Evolutionary conservation across 2,113 vertebrate species (phyloP), one percentile per base, ranked within the genome.

Genomic region (Pedetes capensis): DNA sequence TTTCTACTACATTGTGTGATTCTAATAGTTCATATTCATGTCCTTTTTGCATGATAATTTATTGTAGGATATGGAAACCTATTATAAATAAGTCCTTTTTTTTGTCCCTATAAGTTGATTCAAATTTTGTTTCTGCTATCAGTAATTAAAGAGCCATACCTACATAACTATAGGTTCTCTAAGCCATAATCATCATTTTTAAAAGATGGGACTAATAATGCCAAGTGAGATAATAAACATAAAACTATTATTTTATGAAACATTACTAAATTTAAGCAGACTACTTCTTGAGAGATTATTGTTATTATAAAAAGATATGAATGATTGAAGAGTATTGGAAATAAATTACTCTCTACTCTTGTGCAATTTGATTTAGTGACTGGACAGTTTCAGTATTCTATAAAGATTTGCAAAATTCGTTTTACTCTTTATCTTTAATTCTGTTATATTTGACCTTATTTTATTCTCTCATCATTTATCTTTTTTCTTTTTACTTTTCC

Each of bases 361-460:
- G 12, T 71, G 42, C 55, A 93, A 63, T 92, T 89, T 91, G 68
- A 88, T 71, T 96, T 93, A 88, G 82, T 86, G 71, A 84, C 32
- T 66, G 64, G 37, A 29, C 20, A 79, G 22, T 91, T 80, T 92
- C 66, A 71, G 13, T 79, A n/a, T 57, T 87, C 2, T 71, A 16
- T 84, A 82, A 89, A 75, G 47, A 76, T 61, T 61, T 75, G 3
- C 25, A 87, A 79, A 95, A 95, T 89, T 80, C 20, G 53, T 89
- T 90, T 89, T 14, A 64, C 10, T 76, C 49, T 75, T 86, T 64
- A 20, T 80, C 42, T 79, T 95, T 83, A 75, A 57, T 92, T 92
- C 64, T 90, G 10, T 83, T 72, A 14, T 44, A 69, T 61, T 78
- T 92, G 42, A 92, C 34, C 49, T 64, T 91, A 63, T 66, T 47